phyloP scores from a whole-genome alignment of 2,113 vertebrate species.

The Macrotis lagotis region DNA sequence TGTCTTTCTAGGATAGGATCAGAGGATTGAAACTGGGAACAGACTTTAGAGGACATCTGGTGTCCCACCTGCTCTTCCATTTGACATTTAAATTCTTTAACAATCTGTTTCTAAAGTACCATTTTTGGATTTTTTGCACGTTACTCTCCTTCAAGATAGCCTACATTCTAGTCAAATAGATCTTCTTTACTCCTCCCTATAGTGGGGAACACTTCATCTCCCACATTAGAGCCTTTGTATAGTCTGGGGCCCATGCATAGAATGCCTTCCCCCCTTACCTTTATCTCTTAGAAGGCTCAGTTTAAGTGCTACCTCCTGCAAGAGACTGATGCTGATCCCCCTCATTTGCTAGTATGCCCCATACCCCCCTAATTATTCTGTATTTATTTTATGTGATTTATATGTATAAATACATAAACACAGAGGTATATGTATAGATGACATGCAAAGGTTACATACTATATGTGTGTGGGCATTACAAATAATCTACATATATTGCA shows the following conservation, averaged over 20 bases:
- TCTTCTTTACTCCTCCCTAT: not conserved
- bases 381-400: not conserved
- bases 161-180: not conserved
- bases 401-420: not conserved
- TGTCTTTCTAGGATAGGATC: not conserved
- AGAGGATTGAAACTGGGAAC: not conserved
- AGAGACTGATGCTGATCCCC: not conserved
- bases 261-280: not conserved
- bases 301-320: not conserved
- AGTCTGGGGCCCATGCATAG: not conserved
- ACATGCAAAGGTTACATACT: not conserved
- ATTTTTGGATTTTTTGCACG: not conserved
- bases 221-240: not conserved
- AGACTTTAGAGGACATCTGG: not conserved
- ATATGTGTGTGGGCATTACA: too few species aligned
- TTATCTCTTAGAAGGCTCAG: not conserved
- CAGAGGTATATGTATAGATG: not conserved
- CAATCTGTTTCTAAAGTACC: not conserved
- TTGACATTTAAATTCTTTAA: not conserved
- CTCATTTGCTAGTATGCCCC: not conserved
- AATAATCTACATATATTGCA: too few species aligned
- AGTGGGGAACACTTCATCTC: not conserved
- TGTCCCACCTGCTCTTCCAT: not conserved
- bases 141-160: not conserved
- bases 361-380: not conserved